These are phyloP conservation scores for Gallinago stenura DNA, from an alignment of 2,797 vertebrate species.

Conservation along the genomic window DNA sequence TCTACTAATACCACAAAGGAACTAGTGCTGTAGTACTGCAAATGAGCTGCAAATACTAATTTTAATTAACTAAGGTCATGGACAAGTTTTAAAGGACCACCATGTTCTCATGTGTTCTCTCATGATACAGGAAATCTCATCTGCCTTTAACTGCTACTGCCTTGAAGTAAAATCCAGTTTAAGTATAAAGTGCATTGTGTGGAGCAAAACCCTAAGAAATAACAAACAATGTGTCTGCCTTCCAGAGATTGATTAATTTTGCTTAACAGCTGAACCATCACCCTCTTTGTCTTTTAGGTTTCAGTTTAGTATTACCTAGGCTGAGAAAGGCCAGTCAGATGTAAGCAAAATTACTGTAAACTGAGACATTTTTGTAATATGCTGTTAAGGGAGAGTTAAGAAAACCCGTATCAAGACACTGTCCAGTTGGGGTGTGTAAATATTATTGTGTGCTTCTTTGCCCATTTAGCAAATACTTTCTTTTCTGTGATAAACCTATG, in stretches of 20 bases:
- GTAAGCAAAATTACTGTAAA: slow-evolving; percentile 68
- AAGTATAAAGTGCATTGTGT: slow-evolving; percentile 77
- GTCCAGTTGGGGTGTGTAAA: slow-evolving; percentile 95
- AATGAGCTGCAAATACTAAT: neutral
- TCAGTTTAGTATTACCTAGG: slow-evolving; percentile 15
- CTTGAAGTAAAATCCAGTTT: slow-evolving; percentile 73
- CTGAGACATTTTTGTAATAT: slow-evolving; percentile 16
- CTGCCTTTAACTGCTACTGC: slow-evolving; percentile 26
- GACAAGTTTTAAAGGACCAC: neutral
- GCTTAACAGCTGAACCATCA: slow-evolving; percentile 14
- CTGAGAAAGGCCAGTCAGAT: slow-evolving; percentile 56
- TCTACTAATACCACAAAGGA: neutral
- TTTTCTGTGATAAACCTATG: slow-evolving; percentile 99
- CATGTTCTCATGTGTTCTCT: neutral
- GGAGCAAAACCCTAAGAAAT: slow-evolving; percentile 68
- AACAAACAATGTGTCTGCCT: slow-evolving; percentile 57
- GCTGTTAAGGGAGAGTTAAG: neutral
- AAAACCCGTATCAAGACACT: slow-evolving; percentile 85
- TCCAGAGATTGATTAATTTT: slow-evolving; percentile 58
- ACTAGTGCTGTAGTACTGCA: neutral
- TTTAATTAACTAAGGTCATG: neutral
- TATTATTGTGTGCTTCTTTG: slow-evolving; percentile 91
- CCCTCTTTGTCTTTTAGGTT: slow-evolving; percentile 21
- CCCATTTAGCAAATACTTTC: slow-evolving; percentile 95
- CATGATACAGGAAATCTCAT: slow-evolving; percentile 25